Evolutionary conservation across 1,140 invertebrate genomes (phyloP).

Genomic region (Pseudomyrmex sp.): DNA sequence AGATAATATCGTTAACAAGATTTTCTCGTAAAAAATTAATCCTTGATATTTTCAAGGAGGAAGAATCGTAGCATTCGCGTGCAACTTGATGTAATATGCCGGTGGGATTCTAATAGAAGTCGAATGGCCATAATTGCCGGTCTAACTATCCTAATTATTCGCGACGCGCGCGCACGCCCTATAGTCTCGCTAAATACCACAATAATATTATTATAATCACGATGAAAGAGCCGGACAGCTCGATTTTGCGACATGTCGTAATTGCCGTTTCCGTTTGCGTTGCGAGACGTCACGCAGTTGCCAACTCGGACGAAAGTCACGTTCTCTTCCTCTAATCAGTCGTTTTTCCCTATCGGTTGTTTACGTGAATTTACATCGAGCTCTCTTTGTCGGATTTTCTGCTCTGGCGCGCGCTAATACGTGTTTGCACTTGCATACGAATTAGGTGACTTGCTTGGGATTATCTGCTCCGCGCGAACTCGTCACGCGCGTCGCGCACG

Average conservation of each 20-base stretch:
- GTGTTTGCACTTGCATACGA: conserved; percentile 44
- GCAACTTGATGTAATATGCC: conserved; percentile 24
- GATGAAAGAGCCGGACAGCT: conserved; percentile 20
- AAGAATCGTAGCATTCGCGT: background rate
- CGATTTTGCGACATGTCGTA: conserved; percentile 47
- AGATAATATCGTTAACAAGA: background rate
- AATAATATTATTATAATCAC: conserved; percentile 71
- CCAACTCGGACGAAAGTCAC: conserved; percentile 27
- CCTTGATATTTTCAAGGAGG: background rate
- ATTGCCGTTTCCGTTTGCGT: background rate
- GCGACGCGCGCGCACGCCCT: conserved; percentile 39
- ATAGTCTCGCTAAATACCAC: conserved; percentile 57
- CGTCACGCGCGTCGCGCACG: conserved; percentile 25
- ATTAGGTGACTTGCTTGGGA: conserved; percentile 39
- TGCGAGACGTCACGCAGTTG: background rate
- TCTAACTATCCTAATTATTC: conserved; percentile 77
- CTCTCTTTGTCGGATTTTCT: conserved; percentile 31
- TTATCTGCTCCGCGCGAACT: conserved; percentile 31
- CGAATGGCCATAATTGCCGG: conserved; percentile 77
- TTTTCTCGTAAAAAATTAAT: background rate
- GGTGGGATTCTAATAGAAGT: conserved; percentile 61
- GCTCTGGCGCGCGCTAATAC: conserved; percentile 40
- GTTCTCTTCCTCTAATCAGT: background rate
- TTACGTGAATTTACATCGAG: conserved; percentile 33
- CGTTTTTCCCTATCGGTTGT: conserved; percentile 11